phyloP scores from a whole-genome alignment of 2,113 vertebrate genomes.

The Lagenorhynchus albirostris region DNA sequence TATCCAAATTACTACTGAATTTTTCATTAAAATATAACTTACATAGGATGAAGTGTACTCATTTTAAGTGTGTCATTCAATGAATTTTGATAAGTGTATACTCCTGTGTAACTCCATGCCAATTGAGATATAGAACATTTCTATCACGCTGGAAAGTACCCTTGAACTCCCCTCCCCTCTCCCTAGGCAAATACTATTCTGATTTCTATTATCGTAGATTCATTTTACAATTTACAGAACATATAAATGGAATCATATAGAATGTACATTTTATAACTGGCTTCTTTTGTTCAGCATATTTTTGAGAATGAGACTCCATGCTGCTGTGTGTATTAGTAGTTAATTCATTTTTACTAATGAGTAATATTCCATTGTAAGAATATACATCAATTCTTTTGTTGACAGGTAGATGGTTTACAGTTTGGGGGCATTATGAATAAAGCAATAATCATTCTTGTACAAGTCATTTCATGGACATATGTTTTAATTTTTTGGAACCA shows the following conservation, averaged over 20 bases:
- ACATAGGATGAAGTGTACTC: background rate
- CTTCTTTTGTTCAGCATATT: background rate
- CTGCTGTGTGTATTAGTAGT: background rate
- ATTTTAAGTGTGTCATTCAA: background rate
- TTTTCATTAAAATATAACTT: conserved; percentile 15
- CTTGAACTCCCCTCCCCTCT: background rate
- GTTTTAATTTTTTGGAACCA: background rate
- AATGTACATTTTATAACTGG: background rate
- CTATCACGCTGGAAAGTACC: background rate
- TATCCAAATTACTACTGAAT: background rate
- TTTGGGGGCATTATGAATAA: background rate
- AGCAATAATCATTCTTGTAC: background rate
- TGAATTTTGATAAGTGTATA: background rate
- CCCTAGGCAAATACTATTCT: background rate
- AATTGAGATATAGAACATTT: background rate
- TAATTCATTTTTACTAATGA: background rate
- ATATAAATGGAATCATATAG: background rate
- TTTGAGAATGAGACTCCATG: background rate
- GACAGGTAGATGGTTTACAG: background rate
- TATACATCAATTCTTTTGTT: background rate
- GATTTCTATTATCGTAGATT: background rate
- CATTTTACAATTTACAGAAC: background rate
- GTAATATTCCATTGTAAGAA: background rate
- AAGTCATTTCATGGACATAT: background rate
- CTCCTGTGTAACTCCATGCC: background rate